phyloP scores from a whole-genome alignment of 2,888 invertebrate genomes.

The Leuctra nigra region DNA sequence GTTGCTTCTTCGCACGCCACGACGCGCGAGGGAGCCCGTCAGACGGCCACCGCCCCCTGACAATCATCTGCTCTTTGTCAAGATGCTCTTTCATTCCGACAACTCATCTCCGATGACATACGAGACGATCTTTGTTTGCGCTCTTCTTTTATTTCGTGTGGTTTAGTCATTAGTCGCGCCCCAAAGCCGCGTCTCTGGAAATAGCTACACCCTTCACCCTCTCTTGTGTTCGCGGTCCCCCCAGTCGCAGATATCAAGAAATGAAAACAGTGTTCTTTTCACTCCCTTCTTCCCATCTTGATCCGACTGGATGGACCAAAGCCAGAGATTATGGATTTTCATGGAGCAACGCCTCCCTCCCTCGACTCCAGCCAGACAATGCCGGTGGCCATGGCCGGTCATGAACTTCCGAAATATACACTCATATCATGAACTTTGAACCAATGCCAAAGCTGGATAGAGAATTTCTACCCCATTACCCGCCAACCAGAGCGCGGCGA shows the following conservation, averaged over 20 bases:
- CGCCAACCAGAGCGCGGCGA: no score
- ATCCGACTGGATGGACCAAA: background rate
- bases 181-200: slow-evolving; percentile 2
- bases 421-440: no score
- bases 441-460: background rate
- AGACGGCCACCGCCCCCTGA: no score
- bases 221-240: background rate
- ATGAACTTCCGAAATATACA: no score
- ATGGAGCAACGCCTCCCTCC: background rate
- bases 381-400: background rate
- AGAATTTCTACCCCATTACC: no score
- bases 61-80: background rate
- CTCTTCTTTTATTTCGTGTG: slow-evolving; percentile 4
- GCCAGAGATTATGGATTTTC: slow-evolving; percentile 1
- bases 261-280: background rate
- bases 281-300: background rate
- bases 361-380: background rate
- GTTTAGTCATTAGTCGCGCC: slow-evolving; percentile 16
- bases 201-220: slow-evolving; percentile 2
- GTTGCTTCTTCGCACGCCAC: no score
- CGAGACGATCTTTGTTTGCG: slow-evolving; percentile 14
- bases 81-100: background rate
- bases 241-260: no score
- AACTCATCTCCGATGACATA: background rate
- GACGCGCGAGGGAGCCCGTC: no score